Percentiles rank a stretch among this genome's conserved stretches.
Evolutionary conservation across 2,113 vertebrate genomes (phyloP).

Genomic region (Sinocyclocheilus maitianheensis): DNA sequence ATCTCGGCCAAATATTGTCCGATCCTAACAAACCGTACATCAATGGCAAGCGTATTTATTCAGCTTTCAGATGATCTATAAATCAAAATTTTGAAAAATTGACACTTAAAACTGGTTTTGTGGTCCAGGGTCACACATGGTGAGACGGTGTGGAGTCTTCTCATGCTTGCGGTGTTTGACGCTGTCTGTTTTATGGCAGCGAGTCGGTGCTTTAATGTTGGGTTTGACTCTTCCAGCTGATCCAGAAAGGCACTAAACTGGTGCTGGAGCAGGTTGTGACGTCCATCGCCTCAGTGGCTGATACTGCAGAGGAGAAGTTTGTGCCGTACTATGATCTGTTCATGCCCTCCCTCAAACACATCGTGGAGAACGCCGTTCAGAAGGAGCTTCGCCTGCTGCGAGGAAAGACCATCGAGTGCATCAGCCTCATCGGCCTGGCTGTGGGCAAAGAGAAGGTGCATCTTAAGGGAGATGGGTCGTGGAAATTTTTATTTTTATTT

Average conservation of each 20-base stretch:
- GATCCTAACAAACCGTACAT: too few species aligned
- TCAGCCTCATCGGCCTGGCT: conserved; percentile 96
- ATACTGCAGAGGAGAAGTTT: conserved; percentile 98
- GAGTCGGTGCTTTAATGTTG: background rate
- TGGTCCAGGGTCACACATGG: background rate
- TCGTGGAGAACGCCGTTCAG: conserved; percentile 95
- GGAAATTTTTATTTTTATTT: background rate
- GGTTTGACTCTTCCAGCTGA: conserved; percentile 75
- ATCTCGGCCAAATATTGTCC: too few species aligned
- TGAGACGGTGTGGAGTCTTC: background rate
- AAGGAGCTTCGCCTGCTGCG: conserved; percentile 93
- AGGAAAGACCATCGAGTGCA: conserved; percentile 98
- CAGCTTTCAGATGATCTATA: too few species aligned
- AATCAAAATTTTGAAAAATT: too few species aligned
- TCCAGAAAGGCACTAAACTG: conserved; percentile 97
- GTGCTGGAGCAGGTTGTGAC: conserved; percentile 99
- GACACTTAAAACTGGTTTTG: too few species aligned
- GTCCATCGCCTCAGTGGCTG: conserved; percentile 96
- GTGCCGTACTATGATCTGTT: conserved; percentile 98
- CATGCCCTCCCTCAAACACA: conserved; percentile 97
- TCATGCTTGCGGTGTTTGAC: background rate
- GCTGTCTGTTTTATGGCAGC: fast-evolving
- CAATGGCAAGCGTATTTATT: too few species aligned
- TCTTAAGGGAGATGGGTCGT: background rate
- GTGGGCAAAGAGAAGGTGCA: conserved; percentile 96